Conservation (phyloP, 2,113 vertebrate genomes). For the Cebidichthys violaceus region DNA sequence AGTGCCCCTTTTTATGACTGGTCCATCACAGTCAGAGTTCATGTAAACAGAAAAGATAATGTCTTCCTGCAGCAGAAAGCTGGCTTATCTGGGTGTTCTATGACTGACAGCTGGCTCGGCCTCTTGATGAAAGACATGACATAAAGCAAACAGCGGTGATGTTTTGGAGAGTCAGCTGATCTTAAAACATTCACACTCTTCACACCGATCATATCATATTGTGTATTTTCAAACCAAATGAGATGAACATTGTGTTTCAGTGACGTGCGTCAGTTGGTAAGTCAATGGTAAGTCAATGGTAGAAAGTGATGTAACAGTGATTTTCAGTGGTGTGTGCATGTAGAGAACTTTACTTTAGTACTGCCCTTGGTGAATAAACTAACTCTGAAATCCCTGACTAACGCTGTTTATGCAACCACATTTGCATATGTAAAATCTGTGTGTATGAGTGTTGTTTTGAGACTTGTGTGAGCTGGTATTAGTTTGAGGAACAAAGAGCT, state of each 20-base stretch:
- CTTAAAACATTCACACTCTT: neutral
- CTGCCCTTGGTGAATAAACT: conserved; percentile 37
- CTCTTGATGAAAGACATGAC: conserved; percentile 3
- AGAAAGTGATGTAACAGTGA: neutral
- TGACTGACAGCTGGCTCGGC: conserved; percentile 7
- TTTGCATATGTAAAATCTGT: conserved; percentile 61
- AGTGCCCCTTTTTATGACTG: conserved; percentile 43
- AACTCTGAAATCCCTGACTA: conserved; percentile 39
- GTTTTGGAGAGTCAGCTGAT: neutral
- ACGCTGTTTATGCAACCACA: conserved; percentile 1
- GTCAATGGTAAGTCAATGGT: neutral
- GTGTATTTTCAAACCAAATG: neutral
- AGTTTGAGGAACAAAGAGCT: conserved; percentile 61
- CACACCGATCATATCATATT: neutral
- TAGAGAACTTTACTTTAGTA: neutral
- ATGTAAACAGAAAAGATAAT: conserved; percentile 49
- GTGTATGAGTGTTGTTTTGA: conserved; percentile 22
- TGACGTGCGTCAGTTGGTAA: neutral
- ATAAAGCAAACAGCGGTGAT: conserved; percentile 3
- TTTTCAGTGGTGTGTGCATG: neutral
- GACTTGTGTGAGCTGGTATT: conserved; percentile 27
- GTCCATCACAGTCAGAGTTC: conserved; percentile 54
- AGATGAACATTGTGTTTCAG: neutral
- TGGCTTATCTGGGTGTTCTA: neutral
- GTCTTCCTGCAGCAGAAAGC: conserved; percentile 25